Evolutionary conservation across 2,113 vertebrate genomes (phyloP).

Genomic region (Epinephelus fuscoguttatus): DNA sequence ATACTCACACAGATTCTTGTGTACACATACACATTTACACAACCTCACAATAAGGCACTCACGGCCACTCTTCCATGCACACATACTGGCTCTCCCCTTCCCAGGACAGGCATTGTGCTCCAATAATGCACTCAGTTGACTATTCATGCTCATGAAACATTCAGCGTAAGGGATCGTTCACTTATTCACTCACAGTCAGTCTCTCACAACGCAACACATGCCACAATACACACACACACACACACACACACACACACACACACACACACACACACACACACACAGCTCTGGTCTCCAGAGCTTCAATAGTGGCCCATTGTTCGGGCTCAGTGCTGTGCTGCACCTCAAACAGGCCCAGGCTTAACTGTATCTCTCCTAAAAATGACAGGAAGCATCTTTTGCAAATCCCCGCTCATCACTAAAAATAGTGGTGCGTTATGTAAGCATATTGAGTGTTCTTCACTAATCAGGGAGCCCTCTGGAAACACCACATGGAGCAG

Average conservation of each 20-base stretch:
- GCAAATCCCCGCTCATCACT: conserved; percentile 14
- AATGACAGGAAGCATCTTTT: conserved; percentile 37
- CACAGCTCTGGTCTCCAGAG: neutral
- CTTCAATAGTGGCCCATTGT: conserved; percentile 44
- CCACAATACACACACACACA: neutral
- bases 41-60: conserved; percentile 43
- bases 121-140: conserved; percentile 67
- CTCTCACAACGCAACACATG: conserved; percentile 21
- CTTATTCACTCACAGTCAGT: conserved; percentile 63
- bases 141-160: conserved; percentile 75
- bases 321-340: neutral
- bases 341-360: conserved; percentile 2
- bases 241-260: conserved; percentile 10
- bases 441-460: conserved; percentile 32
- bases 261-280: conserved; percentile 5
- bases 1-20: conserved; percentile 6
- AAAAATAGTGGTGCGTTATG: conserved; percentile 23
- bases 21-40: conserved; percentile 27
- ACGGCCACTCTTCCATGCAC: conserved; percentile 11
- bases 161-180: conserved; percentile 62
- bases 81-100: conserved; percentile 41
- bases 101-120: conserved; percentile 66
- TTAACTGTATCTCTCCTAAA: conserved; percentile 7
- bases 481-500: conserved; percentile 39
- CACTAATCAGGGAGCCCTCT: conserved; percentile 46